Evolutionary conservation across 2,797 vertebrate species (phyloP), one percentile per base, ranked within the genome.

Genomic region (Gastrophryne carolinensis): DNA sequence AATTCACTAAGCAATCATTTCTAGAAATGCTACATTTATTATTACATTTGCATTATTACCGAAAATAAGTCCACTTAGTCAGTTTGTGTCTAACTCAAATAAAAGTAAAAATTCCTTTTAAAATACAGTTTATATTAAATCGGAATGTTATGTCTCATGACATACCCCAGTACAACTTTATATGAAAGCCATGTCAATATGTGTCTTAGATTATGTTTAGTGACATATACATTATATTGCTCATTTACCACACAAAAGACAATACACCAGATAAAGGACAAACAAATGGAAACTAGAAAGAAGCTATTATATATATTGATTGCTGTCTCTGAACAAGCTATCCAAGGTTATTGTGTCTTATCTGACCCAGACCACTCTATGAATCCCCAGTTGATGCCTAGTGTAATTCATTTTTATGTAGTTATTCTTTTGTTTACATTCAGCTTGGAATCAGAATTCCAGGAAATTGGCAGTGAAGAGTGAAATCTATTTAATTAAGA

Each of bases 291-390:
- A 37, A 50, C 21, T 37, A 23, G 7, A 54, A 56, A 23, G 30
- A 10, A 52, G 47, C 23, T 26, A 29, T 60, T 47, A 75, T 67
- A 60, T 68, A 21, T 70, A 70, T 76, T 70, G 57, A 76, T 76
- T 63, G 8, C 23, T 19, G 32, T 24, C 1, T 23, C 57, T 34
- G n/a, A 29, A 54, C 62, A 39, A 63, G 21, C 24, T 57, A 23
- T 62, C 47, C 29, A 44, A 29, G 15, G 29, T 56, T 70, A 63
- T 70, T 52, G 21, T 39, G 27, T 70, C 37, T 44, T 57, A 65
- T 57, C 12, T 65, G 26, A 41, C 34, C 19, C 17, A 65, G 60
- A 64, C 30, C 47, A 62, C 37, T 70, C 11, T 29, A 56, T 70
- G 57, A 70, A 70, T 61, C 35, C 58, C 47, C 47, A 47, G 47